Base-by-base conservation (phyloP, 2,113 vertebrate genomes). In the Calidris pugnax region DNA sequence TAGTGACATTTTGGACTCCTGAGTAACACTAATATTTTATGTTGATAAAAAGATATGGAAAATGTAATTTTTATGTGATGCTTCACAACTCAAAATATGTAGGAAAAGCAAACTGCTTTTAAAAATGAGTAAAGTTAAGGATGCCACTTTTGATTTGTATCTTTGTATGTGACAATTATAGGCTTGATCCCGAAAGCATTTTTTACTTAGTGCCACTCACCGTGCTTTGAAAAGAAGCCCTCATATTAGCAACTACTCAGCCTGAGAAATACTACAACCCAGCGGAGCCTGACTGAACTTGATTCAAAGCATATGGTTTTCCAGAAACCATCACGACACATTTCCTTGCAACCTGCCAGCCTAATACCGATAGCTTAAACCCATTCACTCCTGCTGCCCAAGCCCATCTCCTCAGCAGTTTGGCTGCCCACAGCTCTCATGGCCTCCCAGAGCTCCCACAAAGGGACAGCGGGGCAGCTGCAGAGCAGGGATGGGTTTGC, bases 401-500 rank as follows among this genome's bases (percentile, higher is more conserved):
- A 45, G 81, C 95, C 92, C 97, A 91, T 47, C 87, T 96, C 89
- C 97, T 94, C 95, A 81, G 97, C 97, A 97, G 97, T 97, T 86
- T 92, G 90, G 72, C 95, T 96, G 97, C 97, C 97, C 97, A 93
- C 93, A 96, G 95, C 88, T 84, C 87, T 39, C 93, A 51, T 50
- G 30, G 94, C 95, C 95, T 92, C 91, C 45, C 75, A 91, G 85
- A 95, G 96, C 94, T 88, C 87, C 93, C 32, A 12, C 27, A 89
- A 91, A 97, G 97, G 97, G 95, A 92, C 82, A 97, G 96, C 78
- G 80, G 97, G 98, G 98, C 98, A 98, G 98, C 85, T 97, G 96
- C 98, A 98, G 97, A 95, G 96, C 56, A 33, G 20, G 16, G 21
- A 6, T 51, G 73, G 33, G 22, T 26, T 66, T 56, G 60, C 64